Percentiles rank a stretch among this genome's conserved stretches.
These are phyloP conservation scores for Pediacus dermestoides DNA, from an alignment of 2,888 invertebrate genomes.

Conservation along the genomic window DNA sequence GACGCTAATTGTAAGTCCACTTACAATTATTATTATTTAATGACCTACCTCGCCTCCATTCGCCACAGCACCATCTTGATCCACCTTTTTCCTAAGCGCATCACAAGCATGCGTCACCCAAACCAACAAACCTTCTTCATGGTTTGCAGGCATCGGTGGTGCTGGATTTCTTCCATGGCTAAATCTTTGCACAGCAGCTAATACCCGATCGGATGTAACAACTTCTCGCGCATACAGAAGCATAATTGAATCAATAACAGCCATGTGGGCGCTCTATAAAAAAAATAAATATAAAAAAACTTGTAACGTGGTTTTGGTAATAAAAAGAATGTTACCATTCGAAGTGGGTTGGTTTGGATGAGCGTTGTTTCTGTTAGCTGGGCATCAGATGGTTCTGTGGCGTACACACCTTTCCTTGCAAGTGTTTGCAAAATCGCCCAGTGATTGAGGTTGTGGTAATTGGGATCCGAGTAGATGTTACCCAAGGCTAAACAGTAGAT, in stretches of 20 bases:
- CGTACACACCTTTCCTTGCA: constrained; percentile 85
- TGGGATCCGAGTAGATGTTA: constrained; percentile 94
- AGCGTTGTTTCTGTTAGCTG: constrained; percentile 93
- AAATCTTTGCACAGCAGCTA: constrained; percentile 81
- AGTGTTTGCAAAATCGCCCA: constrained; percentile 92
- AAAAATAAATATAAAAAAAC: constrained; percentile 20
- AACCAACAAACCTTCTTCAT: constrained; percentile 78
- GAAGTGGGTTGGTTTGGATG: constrained; percentile 91
- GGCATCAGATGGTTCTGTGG: constrained; percentile 77
- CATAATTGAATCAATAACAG: constrained; percentile 95
- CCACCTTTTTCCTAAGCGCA: constrained; percentile 62
- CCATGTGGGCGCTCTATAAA: constrained; percentile 89
- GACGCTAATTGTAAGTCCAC: no score
- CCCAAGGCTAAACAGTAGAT: constrained; percentile 91
- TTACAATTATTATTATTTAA: background rate
- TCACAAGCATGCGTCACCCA: constrained; percentile 89
- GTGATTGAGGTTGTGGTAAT: constrained; percentile 93
- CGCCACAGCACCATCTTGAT: constrained; percentile 48
- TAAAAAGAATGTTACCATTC: constrained; percentile 69
- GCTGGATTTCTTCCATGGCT: constrained; percentile 54
- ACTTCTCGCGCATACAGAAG: constrained; percentile 89
- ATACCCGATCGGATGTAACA: constrained; percentile 81
- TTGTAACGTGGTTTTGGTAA: constrained; percentile 10
- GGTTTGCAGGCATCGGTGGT: constrained; percentile 54
- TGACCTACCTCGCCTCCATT: constrained; percentile 41